A percentile compares a stretch with the other conserved stretches of the same genome.
phyloP scores from a whole-genome alignment of 2,797 vertebrate genomes.

The Megalops cyprinoides region DNA sequence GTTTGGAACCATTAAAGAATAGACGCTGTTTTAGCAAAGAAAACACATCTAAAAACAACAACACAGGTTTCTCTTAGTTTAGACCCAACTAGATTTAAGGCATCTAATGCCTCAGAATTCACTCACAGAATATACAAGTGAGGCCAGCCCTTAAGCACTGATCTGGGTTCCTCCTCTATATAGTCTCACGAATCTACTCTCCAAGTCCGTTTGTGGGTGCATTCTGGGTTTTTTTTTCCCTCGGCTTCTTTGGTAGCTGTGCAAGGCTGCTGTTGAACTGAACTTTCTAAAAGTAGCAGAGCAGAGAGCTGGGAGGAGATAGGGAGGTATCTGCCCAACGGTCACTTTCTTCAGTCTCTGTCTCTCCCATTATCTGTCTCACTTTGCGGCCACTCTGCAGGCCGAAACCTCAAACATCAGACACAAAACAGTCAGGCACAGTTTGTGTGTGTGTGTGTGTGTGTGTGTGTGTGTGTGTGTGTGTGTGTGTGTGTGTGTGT shows the following conservation, averaged over 20 bases:
- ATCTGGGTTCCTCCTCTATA: not conserved
- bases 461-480: slow-evolving; percentile 25
- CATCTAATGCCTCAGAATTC: not conserved
- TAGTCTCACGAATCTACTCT: not conserved
- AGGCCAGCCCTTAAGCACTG: not conserved
- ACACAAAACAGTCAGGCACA: slow-evolving; percentile 8
- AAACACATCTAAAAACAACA: too few species aligned
- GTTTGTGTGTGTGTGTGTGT: slow-evolving; percentile 16
- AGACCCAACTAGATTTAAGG: not conserved
- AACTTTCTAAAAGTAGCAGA: slow-evolving; percentile 47
- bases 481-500: slow-evolving; percentile 40
- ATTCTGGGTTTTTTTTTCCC: slow-evolving; percentile 36
- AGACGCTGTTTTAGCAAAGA: slow-evolving; percentile 22
- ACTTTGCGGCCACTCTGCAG: slow-evolving; percentile 25
- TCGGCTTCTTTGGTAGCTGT: slow-evolving; percentile 19
- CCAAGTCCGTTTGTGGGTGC: slow-evolving; percentile 48
- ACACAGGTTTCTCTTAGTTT: not conserved
- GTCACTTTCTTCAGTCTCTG: slow-evolving; percentile 47
- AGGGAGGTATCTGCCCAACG: slow-evolving; percentile 50
- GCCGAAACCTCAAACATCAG: slow-evolving; percentile 48
- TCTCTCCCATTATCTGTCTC: slow-evolving; percentile 38
- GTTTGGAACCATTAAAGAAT: slow-evolving; percentile 23
- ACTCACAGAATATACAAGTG: too few species aligned
- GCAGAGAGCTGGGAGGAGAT: slow-evolving; percentile 48
- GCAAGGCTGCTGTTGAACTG: slow-evolving; percentile 39